Percentiles rank a stretch among this genome's conserved stretches.
These are phyloP conservation scores for Sialis lutaria DNA, from an alignment of 2,888 invertebrate species.

Conservation along the genomic window DNA sequence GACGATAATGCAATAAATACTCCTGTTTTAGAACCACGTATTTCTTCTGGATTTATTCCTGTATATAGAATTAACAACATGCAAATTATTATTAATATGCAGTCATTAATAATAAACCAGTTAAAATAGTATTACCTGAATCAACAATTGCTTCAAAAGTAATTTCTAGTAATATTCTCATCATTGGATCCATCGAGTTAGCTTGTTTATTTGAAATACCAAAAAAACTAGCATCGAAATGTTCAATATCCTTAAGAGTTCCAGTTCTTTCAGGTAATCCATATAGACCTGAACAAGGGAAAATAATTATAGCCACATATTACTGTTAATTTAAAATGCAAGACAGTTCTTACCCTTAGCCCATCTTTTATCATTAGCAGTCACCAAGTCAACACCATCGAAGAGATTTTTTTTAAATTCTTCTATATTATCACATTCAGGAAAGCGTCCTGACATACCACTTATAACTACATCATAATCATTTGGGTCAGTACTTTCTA, in stretches of 20 bases:
- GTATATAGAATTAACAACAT: too few relatives aligned
- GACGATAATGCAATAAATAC: conserved; percentile 57
- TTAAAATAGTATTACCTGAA: too few relatives aligned
- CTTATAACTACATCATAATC: conserved; percentile 47
- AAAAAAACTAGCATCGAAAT: conserved; percentile 30
- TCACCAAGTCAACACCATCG: conserved; percentile 29
- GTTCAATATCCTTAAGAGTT: conserved; percentile 24
- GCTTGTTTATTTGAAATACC: conserved; percentile 26
- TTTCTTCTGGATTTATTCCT: conserved; percentile 37
- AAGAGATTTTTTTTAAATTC: conserved; percentile 56
- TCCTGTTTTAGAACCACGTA: conserved; percentile 51
- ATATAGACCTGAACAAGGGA: too few relatives aligned
- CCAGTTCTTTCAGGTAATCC: conserved; percentile 24
- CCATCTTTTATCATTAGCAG: conserved; percentile 1
- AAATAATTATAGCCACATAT: too few relatives aligned
- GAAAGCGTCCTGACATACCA: conserved; percentile 56
- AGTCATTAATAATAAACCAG: too few relatives aligned
- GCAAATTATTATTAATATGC: too few relatives aligned
- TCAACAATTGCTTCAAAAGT: conserved; percentile 66
- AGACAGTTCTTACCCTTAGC: conserved; percentile 24
- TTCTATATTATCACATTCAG: conserved; percentile 54
- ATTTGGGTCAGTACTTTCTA: too few relatives aligned
- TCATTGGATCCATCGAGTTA: conserved; percentile 62
- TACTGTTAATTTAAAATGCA: too few relatives aligned
- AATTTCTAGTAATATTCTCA: conserved; percentile 57